These are phyloP conservation scores for Drosophila cardini DNA, from an alignment of 1,140 invertebrate species.

Conservation along the genomic window DNA sequence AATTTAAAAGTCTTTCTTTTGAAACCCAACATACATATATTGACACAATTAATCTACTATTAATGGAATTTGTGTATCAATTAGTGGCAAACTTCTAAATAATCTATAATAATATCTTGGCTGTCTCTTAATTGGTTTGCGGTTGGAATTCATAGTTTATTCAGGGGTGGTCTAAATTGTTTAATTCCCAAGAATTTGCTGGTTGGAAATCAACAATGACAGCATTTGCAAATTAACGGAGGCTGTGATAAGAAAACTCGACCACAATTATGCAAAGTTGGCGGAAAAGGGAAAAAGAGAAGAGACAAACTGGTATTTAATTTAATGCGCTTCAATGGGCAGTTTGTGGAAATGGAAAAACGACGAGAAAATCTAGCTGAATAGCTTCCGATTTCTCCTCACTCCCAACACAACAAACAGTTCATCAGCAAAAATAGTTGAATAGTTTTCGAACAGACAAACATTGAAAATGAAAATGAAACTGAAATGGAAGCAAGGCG, in stretches of 20 bases:
- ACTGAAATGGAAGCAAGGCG: conserved; percentile 40
- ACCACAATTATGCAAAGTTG: conserved; percentile 47
- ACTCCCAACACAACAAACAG: conserved; percentile 21
- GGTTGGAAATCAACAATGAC: conserved; percentile 1
- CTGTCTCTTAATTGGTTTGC: conserved; percentile 6
- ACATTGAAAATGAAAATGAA: conserved; percentile 43
- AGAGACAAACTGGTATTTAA: conserved; percentile 71
- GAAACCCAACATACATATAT: too few relatives aligned
- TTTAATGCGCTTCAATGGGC: conserved; percentile 58
- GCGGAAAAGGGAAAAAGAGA: conserved; percentile 7
- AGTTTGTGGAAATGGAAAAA: conserved; percentile 35
- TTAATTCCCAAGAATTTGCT: not conserved
- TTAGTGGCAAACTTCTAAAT: not conserved
- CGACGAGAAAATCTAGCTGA: conserved; percentile 24
- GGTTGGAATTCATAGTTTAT: not conserved
- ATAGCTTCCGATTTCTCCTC: not conserved
- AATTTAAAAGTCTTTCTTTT: not conserved
- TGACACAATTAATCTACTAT: too few relatives aligned
- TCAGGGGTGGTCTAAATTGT: not conserved
- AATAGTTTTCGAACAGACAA: conserved; percentile 56
- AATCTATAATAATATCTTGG: not conserved
- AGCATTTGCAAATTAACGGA: conserved; percentile 26
- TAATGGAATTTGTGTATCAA: not conserved
- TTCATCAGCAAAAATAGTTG: conserved; percentile 68
- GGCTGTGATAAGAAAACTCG: conserved; percentile 31